Percentiles rank a stretch among this genome's conserved stretches.
Conservation (phyloP, 1,140 invertebrate genomes). For the Heterodera carotae region DNA sequence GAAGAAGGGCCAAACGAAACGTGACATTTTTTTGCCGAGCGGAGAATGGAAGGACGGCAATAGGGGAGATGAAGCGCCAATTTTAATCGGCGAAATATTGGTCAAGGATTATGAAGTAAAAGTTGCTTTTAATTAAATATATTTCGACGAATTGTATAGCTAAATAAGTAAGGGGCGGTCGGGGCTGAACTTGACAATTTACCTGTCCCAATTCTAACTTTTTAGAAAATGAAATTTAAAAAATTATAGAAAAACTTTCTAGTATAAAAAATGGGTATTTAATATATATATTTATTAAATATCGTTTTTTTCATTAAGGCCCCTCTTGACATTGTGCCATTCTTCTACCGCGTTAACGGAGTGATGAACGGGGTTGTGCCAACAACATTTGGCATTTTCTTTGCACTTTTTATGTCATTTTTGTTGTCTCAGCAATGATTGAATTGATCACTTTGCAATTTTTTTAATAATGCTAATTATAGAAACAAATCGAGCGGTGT, state of each 20-base stretch:
- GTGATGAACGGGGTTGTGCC: background rate
- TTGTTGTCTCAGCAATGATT: background rate
- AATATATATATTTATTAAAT: no score
- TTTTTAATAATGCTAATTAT: no score
- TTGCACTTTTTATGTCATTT: background rate
- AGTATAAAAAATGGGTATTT: no score
- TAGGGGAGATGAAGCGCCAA: background rate
- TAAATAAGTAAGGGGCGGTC: no score
- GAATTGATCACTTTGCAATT: no score
- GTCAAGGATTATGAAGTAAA: conserved; percentile 23
- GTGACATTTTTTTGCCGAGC: conserved; percentile 65
- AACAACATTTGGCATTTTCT: background rate
- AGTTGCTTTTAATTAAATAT: conserved; percentile 8
- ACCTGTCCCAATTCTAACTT: no score
- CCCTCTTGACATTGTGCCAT: conserved; percentile 9
- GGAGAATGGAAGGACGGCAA: conserved; percentile 46
- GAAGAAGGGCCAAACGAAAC: conserved; percentile 52
- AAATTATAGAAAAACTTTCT: no score
- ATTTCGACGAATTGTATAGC: no score
- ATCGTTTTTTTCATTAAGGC: background rate
- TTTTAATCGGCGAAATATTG: background rate
- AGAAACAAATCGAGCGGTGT: no score
- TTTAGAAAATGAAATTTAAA: no score
- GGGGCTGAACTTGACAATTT: no score
- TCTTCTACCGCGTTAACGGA: conserved; percentile 12